Evolutionary conservation across 2,113 vertebrate genomes (phyloP).

Genomic region (Plestiodon gilberti): DNA sequence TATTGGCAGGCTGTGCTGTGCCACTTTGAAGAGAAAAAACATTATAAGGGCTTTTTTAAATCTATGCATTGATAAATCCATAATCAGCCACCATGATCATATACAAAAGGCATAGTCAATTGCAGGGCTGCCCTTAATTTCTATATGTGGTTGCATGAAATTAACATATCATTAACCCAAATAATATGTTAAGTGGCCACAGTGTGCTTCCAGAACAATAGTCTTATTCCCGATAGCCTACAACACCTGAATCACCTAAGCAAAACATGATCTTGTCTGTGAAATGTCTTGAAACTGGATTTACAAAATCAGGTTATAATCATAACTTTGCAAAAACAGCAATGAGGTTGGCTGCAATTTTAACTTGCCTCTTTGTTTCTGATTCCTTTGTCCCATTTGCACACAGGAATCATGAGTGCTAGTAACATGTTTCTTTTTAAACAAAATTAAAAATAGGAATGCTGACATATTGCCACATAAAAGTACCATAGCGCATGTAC

Average conservation of each 20-base stretch:
- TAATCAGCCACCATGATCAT: neutral
- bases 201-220: neutral
- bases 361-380: neutral
- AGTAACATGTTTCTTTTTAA: neutral
- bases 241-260: too few species aligned
- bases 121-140: neutral
- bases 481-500: neutral
- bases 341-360: neutral
- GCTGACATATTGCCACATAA: neutral
- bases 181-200: neutral
- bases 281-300: neutral
- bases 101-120: neutral
- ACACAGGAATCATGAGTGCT: neutral
- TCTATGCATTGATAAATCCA: neutral
- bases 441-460: neutral
- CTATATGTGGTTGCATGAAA: neutral
- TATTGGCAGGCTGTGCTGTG: too few species aligned
- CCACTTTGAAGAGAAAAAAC: too few species aligned
- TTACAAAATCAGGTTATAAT: neutral
- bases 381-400: neutral
- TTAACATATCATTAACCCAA: slow-evolving; percentile 3
- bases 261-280: neutral
- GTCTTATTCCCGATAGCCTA: too few species aligned
- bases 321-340: neutral
- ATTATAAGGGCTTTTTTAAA: neutral